Conservation (phyloP, 2,888 invertebrate genomes). For the Cataglyphis livida region DNA sequence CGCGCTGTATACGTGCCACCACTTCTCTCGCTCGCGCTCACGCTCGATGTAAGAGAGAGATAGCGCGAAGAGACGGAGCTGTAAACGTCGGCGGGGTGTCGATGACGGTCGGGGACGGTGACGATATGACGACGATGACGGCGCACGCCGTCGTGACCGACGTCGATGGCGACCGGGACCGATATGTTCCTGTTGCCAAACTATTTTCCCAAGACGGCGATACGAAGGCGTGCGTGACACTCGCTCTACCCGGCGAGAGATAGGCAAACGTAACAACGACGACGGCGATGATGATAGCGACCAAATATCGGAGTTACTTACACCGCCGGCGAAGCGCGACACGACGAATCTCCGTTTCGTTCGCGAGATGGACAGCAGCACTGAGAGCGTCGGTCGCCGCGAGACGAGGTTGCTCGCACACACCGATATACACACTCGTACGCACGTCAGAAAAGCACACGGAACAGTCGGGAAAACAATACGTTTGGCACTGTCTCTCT, state of each 20-base stretch:
- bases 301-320: neutral
- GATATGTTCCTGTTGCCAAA: neutral
- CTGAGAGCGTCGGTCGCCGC: neutral
- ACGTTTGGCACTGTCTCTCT: slow-evolving; percentile 19
- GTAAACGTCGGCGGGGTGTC: slow-evolving; percentile 28
- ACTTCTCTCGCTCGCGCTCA: slow-evolving; percentile 30
- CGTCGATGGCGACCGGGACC: slow-evolving; percentile 50
- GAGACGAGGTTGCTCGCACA: neutral
- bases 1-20: slow-evolving; percentile 18
- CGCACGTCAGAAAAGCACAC: slow-evolving; percentile 6
- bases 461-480: slow-evolving; percentile 1
- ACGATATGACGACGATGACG: neutral
- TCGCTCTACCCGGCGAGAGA: slow-evolving; percentile 24
- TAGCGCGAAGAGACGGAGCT: neutral
- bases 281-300: slow-evolving; percentile 4
- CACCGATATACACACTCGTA: neutral
- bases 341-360: slow-evolving; percentile 19
- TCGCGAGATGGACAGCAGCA: neutral
- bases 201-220: slow-evolving; percentile 46
- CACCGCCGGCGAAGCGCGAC: neutral
- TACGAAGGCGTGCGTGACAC: slow-evolving; percentile 7
- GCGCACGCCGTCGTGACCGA: neutral
- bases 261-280: slow-evolving; percentile 5
- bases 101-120: slow-evolving; percentile 1
- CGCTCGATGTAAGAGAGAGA: slow-evolving; percentile 16